These are phyloP conservation scores for Yponomeuta cagnagella DNA, from an alignment of 2,888 invertebrate species.

Conservation along the genomic window DNA sequence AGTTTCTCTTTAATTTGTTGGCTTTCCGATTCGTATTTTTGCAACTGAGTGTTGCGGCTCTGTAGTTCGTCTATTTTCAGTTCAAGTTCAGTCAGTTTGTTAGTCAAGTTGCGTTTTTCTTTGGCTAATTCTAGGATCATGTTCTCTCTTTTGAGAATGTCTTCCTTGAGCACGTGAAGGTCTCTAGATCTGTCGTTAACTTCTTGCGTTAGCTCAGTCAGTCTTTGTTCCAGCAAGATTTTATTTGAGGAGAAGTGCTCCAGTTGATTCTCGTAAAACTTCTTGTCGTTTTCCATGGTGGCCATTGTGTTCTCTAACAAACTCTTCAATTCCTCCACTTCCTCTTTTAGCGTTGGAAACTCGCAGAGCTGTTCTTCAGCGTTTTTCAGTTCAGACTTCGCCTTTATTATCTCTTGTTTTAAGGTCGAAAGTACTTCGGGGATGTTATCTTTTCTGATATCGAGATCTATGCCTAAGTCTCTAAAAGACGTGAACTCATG, in stretches of 20 bases:
- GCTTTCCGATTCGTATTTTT: slow-evolving; percentile 56
- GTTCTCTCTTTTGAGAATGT: slow-evolving; percentile 73
- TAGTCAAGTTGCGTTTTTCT: slow-evolving; percentile 73
- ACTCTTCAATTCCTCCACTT: slow-evolving; percentile 64
- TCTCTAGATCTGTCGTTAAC: slow-evolving; percentile 71
- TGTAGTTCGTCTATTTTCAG: slow-evolving; percentile 67
- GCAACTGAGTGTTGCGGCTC: slow-evolving; percentile 52
- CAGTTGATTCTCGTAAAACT: slow-evolving; percentile 73
- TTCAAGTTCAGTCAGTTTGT: slow-evolving; percentile 63
- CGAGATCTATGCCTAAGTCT: slow-evolving; percentile 68
- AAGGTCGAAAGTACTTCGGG: slow-evolving; percentile 62
- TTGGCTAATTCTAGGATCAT: slow-evolving; percentile 75
- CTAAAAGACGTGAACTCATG: slow-evolving; percentile 67
- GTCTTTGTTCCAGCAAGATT: slow-evolving; percentile 69
- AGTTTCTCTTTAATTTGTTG: slow-evolving; percentile 68
- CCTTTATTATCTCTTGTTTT: slow-evolving; percentile 72
- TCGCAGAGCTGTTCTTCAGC: slow-evolving; percentile 73
- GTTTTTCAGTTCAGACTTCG: slow-evolving; percentile 69
- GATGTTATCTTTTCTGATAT: slow-evolving; percentile 59
- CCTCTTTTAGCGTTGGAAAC: slow-evolving; percentile 66
- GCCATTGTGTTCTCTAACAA: slow-evolving; percentile 67
- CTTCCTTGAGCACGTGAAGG: slow-evolving; percentile 70
- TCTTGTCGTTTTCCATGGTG: slow-evolving; percentile 71
- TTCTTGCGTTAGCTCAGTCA: slow-evolving; percentile 74
- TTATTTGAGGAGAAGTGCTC: slow-evolving; percentile 72